Percentiles rank a stretch among this genome's conserved stretches.
These are phyloP conservation scores for Paragorgia papillata DNA, from an alignment of 92 coral and sea anemone genomes.

Conservation along the genomic window DNA sequence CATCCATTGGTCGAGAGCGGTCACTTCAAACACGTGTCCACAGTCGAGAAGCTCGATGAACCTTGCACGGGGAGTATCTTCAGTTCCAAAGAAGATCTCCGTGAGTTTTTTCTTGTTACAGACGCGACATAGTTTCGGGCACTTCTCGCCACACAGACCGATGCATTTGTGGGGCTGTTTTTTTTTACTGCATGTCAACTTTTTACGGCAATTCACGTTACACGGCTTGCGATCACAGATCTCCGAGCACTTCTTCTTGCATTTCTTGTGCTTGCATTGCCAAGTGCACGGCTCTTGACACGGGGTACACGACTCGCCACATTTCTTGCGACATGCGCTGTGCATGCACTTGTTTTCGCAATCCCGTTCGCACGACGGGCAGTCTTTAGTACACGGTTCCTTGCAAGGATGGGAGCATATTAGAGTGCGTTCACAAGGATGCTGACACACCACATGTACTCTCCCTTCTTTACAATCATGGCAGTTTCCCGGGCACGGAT, in stretches of 20 bases:
- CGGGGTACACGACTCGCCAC: conserved; percentile 73
- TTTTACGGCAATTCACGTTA: conserved; percentile 65
- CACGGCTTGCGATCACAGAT: conserved; percentile 77
- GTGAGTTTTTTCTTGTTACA: conserved; percentile 77
- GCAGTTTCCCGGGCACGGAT: conserved; percentile 80
- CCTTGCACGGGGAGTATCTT: conserved; percentile 67
- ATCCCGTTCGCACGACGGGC: conserved; percentile 75
- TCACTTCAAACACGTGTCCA: conserved; percentile 79
- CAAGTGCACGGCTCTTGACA: conserved; percentile 79
- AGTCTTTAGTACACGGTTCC: conserved; percentile 85
- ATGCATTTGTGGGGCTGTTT: conserved; percentile 86
- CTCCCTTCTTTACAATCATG: conserved; percentile 77
- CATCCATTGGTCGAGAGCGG: conserved; percentile 79
- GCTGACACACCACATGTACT: conserved; percentile 72
- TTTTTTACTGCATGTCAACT: conserved; percentile 43
- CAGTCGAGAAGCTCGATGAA: conserved; percentile 81
- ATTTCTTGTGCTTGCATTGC: conserved; percentile 64
- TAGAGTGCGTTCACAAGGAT: conserved; percentile 68
- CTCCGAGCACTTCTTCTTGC: conserved; percentile 69
- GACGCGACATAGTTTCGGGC: conserved; percentile 76
- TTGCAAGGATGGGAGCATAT: conserved; percentile 80
- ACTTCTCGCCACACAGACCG: conserved; percentile 91
- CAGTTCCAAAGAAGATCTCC: conserved; percentile 76
- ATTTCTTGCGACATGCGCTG: conserved; percentile 72
- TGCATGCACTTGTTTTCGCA: conserved; percentile 82